Evolutionary conservation across 2,888 invertebrate species (phyloP).

Genomic region (Agonopterix alstromeriana): DNA sequence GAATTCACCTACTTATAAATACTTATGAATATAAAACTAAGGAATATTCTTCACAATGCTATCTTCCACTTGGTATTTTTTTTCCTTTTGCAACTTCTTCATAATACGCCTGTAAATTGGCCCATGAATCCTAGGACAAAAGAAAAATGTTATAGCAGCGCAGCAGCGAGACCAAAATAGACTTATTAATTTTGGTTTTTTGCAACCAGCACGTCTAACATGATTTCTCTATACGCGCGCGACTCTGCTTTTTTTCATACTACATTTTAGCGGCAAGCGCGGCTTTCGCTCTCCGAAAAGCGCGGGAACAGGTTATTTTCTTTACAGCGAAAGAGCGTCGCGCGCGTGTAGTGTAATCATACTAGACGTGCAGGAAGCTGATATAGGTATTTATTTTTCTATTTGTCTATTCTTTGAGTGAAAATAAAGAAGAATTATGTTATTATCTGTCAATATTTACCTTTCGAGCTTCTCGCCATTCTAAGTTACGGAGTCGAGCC

Average conservation of each 20-base stretch:
- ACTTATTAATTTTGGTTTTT: not conserved
- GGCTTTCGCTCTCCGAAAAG: too few relatives aligned
- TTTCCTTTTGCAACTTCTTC: slow-evolving; percentile 57
- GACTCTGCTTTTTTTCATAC: too few relatives aligned
- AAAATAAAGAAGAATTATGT: not conserved
- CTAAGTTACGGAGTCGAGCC: slow-evolving; percentile 57
- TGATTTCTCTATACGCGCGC: too few relatives aligned
- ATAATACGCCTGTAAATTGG: slow-evolving; percentile 55
- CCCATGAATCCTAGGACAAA: slow-evolving; percentile 55
- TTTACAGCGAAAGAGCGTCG: too few relatives aligned
- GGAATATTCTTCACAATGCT: too few relatives aligned
- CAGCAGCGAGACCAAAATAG: not conserved
- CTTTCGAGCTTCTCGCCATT: slow-evolving; percentile 70
- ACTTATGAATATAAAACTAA: too few relatives aligned
- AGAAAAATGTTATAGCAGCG: slow-evolving; percentile 5
- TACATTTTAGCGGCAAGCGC: too few relatives aligned
- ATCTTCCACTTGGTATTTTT: slow-evolving; percentile 17
- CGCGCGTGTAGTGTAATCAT: too few relatives aligned
- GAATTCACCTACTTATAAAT: too few relatives aligned
- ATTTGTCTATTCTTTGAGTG: not conserved
- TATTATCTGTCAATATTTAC: slow-evolving; percentile 23
- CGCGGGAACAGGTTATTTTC: too few relatives aligned
- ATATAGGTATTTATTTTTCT: not conserved
- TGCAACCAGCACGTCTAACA: not conserved
- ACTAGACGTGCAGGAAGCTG: too few relatives aligned